These are phyloP conservation scores for Gryllus bimaculatus DNA, from an alignment of 1,140 invertebrate species.

Conservation along the genomic window DNA sequence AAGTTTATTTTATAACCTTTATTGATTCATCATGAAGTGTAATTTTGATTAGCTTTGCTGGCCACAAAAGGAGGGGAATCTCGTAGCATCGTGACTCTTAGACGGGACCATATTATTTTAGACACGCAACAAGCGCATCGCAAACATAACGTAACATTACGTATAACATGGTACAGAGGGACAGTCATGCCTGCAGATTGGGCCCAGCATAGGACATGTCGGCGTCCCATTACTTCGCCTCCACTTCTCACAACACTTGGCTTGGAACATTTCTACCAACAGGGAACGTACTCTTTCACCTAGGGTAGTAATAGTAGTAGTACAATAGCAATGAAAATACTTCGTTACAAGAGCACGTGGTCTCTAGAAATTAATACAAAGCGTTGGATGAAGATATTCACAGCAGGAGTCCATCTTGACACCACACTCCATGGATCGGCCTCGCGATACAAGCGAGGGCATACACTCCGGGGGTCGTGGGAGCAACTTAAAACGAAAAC, in stretches of 20 bases:
- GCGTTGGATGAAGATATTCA: neutral
- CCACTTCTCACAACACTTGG: neutral
- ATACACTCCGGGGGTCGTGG: neutral
- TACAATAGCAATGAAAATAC: neutral
- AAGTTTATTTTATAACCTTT: constrained; percentile 1
- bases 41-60: neutral
- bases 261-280: neutral
- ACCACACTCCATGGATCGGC: neutral
- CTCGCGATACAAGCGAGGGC: neutral
- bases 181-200: neutral
- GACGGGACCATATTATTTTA: neutral
- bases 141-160: neutral
- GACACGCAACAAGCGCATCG: too few relatives aligned
- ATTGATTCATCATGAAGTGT: neutral
- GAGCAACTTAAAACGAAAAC: neutral
- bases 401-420: neutral
- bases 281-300: neutral
- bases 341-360: neutral
- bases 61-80: neutral
- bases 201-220: neutral
- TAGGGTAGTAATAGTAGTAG: neutral
- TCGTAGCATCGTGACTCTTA: neutral
- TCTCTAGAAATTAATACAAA: neutral
- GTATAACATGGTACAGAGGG: neutral
- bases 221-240: neutral